These are phyloP conservation scores for Peromyscus nudipes DNA, from an alignment of 2,797 vertebrate species.

Conservation along the genomic window DNA sequence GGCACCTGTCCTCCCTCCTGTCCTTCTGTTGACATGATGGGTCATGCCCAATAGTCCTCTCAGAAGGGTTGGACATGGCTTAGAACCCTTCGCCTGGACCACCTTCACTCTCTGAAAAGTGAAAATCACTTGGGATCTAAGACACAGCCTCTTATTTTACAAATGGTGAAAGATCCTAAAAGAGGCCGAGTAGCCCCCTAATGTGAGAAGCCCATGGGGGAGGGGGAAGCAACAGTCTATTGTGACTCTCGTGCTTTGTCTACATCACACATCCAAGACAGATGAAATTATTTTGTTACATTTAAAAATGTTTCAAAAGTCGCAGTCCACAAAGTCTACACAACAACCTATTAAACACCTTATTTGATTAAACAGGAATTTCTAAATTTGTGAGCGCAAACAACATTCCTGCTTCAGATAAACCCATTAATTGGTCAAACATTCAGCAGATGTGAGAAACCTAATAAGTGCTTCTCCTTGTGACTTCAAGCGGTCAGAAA, in stretches of 20 bases:
- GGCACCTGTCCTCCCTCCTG: background rate
- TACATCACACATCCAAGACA: background rate
- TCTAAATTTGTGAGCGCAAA: constrained; percentile 2
- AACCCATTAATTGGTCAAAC: background rate
- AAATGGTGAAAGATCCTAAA: background rate
- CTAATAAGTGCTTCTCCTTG: background rate
- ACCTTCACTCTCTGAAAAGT: background rate
- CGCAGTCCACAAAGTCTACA: background rate
- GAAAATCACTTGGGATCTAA: background rate
- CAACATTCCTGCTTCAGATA: background rate
- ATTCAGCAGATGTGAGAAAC: constrained; percentile 22
- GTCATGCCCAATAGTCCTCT: constrained; percentile 3
- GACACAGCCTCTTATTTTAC: background rate
- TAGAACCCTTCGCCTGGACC: background rate
- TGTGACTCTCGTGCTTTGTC: background rate
- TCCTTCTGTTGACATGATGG: background rate
- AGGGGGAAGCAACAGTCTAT: background rate
- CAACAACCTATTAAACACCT: background rate
- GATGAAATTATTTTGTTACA: background rate
- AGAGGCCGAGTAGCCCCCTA: background rate
- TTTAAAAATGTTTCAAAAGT: constrained; percentile 40
- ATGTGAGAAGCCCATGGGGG: background rate
- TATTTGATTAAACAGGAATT: constrained; percentile 9
- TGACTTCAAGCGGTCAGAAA: constrained; percentile 43
- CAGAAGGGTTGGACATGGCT: background rate